Conservation (phyloP, 2,888 invertebrate genomes). For the Andrena minutula region DNA sequence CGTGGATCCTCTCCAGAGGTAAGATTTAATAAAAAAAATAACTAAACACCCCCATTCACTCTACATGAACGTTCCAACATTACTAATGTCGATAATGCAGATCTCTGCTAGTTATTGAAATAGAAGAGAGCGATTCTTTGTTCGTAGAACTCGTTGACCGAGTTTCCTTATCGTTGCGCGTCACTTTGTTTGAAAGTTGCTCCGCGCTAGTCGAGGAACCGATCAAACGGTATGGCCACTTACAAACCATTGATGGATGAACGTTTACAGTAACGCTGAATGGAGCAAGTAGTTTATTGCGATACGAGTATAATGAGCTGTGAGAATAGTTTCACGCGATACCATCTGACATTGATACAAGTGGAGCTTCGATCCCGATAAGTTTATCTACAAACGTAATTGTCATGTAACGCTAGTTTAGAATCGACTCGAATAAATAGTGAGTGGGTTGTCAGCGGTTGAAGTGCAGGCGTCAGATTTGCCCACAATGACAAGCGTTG, state of each 20-base stretch:
- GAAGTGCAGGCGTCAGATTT: constrained; percentile 8
- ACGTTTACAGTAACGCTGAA: too few species aligned
- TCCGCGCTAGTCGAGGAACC: too few species aligned
- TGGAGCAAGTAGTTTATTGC: neutral
- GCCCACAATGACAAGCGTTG: constrained; percentile 15
- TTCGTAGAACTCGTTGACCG: constrained; percentile 27
- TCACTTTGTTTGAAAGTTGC: neutral
- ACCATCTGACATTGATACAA: neutral
- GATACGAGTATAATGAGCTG: neutral
- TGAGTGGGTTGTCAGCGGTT: constrained; percentile 6
- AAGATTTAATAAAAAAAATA: constrained; percentile 52
- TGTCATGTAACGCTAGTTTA: neutral
- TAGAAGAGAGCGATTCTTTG: neutral
- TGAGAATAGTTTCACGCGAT: neutral
- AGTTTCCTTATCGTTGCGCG: constrained; percentile 16
- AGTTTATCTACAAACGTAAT: neutral
- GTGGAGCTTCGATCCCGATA: neutral
- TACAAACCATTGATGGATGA: too few species aligned
- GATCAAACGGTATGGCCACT: too few species aligned
- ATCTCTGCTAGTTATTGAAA: neutral
- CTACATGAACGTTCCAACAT: too few species aligned
- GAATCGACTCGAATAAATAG: neutral
- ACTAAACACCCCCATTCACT: too few species aligned
- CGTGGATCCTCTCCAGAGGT: constrained; percentile 87
- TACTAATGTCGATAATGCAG: neutral